Conservation (phyloP, 1,140 invertebrate genomes). For the Achroia grisella region DNA sequence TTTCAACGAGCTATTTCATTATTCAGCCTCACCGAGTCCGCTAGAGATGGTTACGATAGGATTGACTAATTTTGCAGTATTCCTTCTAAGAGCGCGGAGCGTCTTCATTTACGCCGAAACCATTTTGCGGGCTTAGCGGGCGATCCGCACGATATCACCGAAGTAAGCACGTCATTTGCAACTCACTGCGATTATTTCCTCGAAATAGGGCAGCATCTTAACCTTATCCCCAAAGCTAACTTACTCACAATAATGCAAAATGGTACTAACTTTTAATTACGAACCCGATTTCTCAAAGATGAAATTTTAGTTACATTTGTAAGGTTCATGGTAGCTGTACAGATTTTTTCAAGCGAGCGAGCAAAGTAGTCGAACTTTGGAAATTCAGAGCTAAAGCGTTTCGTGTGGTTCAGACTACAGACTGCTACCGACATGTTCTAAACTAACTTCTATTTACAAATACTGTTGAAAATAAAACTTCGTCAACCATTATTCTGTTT, state of each 20-base stretch:
- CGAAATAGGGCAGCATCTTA: constrained; percentile 31
- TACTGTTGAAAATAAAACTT: constrained; percentile 21
- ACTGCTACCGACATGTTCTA: constrained; percentile 15
- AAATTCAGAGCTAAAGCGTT: constrained; percentile 24
- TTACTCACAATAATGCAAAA: constrained; percentile 30
- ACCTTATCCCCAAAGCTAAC: constrained; percentile 9
- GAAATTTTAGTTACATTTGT: constrained; percentile 33
- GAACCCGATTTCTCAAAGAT: constrained; percentile 22
- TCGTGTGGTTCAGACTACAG: constrained; percentile 22
- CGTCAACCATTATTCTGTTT: no score
- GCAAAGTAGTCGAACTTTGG: constrained; percentile 23
- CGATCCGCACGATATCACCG: constrained; percentile 41
- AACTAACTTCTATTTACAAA: constrained; percentile 30
- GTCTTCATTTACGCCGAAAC: constrained; percentile 50
- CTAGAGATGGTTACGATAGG: constrained; percentile 49
- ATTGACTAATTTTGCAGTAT: constrained; percentile 61
- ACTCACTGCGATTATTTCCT: constrained; percentile 24
- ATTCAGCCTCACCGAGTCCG: constrained; percentile 48
- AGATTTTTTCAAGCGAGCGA: constrained; percentile 13
- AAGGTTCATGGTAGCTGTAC: constrained; percentile 32
- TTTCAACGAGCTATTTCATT: constrained; percentile 64
- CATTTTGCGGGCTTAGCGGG: constrained; percentile 46
- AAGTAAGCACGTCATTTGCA: constrained; percentile 55
- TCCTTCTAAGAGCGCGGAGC: constrained; percentile 36
- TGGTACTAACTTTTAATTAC: constrained; percentile 30